Conservation (phyloP, 2,888 invertebrate genomes). For the Eumerus sabulonum region DNA sequence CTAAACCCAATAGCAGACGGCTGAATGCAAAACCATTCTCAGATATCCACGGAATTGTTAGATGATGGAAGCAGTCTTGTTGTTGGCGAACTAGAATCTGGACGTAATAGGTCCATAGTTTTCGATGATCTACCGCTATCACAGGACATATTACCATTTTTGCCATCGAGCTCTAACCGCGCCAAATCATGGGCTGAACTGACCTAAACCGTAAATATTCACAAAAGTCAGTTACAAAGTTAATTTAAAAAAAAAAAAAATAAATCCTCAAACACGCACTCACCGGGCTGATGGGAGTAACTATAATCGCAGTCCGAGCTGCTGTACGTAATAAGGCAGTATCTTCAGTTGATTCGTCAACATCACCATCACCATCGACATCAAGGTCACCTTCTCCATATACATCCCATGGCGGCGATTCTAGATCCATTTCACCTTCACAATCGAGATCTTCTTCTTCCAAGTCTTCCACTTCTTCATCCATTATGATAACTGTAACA, state of each 20-base stretch:
- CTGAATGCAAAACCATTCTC: conserved; percentile 69
- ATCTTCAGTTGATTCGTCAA: conserved; percentile 80
- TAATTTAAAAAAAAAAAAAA: neutral
- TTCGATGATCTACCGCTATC: conserved; percentile 62
- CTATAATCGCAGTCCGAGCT: conserved; percentile 79
- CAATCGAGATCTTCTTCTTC: conserved; percentile 79
- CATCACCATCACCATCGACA: conserved; percentile 79
- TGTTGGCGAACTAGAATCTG: conserved; percentile 70
- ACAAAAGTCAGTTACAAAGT: neutral
- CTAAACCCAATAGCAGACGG: conserved; percentile 60
- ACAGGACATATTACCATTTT: conserved; percentile 66
- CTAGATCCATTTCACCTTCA: conserved; percentile 78
- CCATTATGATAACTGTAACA: conserved; percentile 77
- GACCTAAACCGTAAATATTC: conserved; percentile 72
- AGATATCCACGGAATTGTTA: conserved; percentile 67
- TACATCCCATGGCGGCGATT: conserved; percentile 79
- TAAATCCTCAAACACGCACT: too few relatives aligned
- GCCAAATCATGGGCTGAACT: conserved; percentile 78
- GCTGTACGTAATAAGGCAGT: conserved; percentile 81
- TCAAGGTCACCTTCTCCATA: conserved; percentile 79
- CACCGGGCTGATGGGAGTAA: conserved; percentile 79
- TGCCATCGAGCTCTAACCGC: conserved; percentile 71
- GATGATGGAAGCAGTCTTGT: conserved; percentile 67
- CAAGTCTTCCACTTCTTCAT: conserved; percentile 78
- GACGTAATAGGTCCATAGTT: conserved; percentile 72